Evolutionary conservation across 1,140 invertebrate species (phyloP).

Genomic region (Drosophila dunni): DNA sequence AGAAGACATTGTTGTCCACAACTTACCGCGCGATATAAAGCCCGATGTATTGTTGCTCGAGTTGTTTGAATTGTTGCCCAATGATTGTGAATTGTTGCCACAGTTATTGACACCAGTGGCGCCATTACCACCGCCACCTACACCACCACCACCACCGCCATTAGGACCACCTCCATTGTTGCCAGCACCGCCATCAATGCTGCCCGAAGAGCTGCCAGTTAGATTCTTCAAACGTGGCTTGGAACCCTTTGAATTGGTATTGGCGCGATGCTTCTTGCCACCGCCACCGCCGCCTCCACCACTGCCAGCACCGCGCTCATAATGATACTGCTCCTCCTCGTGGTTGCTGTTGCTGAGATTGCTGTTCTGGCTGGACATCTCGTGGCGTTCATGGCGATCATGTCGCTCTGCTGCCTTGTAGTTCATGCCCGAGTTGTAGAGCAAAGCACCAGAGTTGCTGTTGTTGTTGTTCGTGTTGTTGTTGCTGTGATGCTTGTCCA

Average conservation of each 20-base stretch:
- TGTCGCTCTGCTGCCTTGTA: conserved; percentile 75
- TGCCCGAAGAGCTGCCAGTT: conserved; percentile 68
- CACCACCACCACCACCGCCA: conserved; percentile 4
- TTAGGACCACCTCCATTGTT: conserved; percentile 25
- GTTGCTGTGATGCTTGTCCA: conserved; percentile 62
- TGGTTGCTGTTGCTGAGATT: conserved; percentile 71
- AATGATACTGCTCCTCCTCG: conserved; percentile 69
- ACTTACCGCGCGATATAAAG: conserved; percentile 83
- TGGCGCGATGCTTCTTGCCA: conserved; percentile 85
- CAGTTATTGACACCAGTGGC: conserved; percentile 35
- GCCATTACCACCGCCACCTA: conserved; percentile 28
- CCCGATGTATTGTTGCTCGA: conserved; percentile 83
- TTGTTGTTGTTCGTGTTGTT: conserved; percentile 48
- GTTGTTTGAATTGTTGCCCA: conserved; percentile 53
- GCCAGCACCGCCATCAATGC: conserved; percentile 59
- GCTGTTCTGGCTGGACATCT: conserved; percentile 82
- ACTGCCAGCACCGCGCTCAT: conserved; percentile 64
- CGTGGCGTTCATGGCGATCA: conserved; percentile 77
- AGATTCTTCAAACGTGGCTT: conserved; percentile 83
- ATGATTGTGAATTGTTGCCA: conserved; percentile 33
- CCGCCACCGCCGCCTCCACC: conserved; percentile 61
- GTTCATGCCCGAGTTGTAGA: conserved; percentile 82
- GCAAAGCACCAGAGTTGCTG: conserved; percentile 51
- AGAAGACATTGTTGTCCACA: conserved; percentile 15
- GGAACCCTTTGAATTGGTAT: conserved; percentile 85